Evolutionary conservation across 1,140 invertebrate genomes (phyloP), one percentile per base, ranked within the genome.

Genomic region (Eubasilissa regina): DNA sequence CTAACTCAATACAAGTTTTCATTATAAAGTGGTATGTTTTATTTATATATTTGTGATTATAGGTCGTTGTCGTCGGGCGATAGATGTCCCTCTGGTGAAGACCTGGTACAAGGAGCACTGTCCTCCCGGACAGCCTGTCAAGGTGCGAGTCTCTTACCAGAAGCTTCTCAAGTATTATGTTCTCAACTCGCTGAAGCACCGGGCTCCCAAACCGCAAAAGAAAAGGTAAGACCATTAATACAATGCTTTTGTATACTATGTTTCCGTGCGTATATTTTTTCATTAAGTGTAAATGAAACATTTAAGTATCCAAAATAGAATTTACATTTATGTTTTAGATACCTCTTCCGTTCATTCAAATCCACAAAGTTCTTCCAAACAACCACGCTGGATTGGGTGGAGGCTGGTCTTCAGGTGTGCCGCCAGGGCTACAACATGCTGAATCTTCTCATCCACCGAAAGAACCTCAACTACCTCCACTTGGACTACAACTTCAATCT

Each of bases 281-380:
- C 48, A 60, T 60, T n/a, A 17, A 6, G 17, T 51, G 48, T 51
- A 1, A 17, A 15, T n/a, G 1, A 35, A 8, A 15, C 9, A 15
- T 3, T 51, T 8, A 51, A 8, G 3, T 51, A 4, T 51, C 9
- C 9, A 51, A 15, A 1, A 51, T 12, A 51, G 3, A 51, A 13
- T 51, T 51, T 51, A 15, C n/a, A 4, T 62, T 19, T 70, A 17
- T 76, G 84, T 77, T 80, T 17, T 81, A 91, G 91, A 70, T 98
- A 99, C 85, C 89, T 99, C 13, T 99, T 99, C 92, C 93, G 98
- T 15, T 99, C 98, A 0, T 99, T 99, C 89, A 99, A 99, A 89
- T 96, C 98, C 0, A 99, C 99, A 0, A 99, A 99, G 88, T 99
- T 99, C 89, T 99, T 99, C 91, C 98, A 99, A 93, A 98, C 97